Evolutionary conservation across 2,888 invertebrate species (phyloP).

Genomic region (Lepidochrysops patricia): DNA sequence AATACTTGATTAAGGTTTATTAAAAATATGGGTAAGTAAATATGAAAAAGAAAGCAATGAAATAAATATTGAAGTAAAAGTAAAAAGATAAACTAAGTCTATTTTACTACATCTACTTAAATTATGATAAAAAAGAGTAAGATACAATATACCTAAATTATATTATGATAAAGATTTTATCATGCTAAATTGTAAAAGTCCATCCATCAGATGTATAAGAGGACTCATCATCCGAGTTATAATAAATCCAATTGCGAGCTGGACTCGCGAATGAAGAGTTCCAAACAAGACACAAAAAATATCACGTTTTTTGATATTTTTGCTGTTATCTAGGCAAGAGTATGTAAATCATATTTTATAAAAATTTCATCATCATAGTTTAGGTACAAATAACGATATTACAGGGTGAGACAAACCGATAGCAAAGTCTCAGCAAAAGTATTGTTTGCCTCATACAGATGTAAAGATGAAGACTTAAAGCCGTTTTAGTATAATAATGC

Average conservation of each 20-base stretch:
- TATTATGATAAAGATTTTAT: background rate
- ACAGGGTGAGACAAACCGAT: too few relatives aligned
- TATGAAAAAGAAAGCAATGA: slow-evolving; percentile 6
- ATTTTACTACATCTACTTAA: too few relatives aligned
- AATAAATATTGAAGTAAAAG: slow-evolving; percentile 19
- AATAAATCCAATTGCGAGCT: background rate
- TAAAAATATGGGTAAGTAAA: slow-evolving; percentile 15
- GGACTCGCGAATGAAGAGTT: too few relatives aligned
- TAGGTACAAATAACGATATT: too few relatives aligned
- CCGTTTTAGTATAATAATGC: background rate
- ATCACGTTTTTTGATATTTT: too few relatives aligned
- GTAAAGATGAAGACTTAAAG: background rate
- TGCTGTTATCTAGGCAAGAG: too few relatives aligned
- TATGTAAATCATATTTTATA: too few relatives aligned
- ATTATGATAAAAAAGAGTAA: background rate
- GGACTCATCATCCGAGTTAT: background rate
- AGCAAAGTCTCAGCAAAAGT: too few relatives aligned
- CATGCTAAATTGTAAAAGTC: background rate
- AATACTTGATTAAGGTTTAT: slow-evolving; percentile 19
- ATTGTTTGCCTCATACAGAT: too few relatives aligned
- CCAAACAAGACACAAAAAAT: too few relatives aligned
- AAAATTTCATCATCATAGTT: too few relatives aligned
- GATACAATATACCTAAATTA: background rate
- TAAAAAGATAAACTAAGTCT: background rate
- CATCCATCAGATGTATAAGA: background rate